These are phyloP conservation scores for Clinocottus analis DNA, from an alignment of 2,113 vertebrate genomes.

Conservation along the genomic window DNA sequence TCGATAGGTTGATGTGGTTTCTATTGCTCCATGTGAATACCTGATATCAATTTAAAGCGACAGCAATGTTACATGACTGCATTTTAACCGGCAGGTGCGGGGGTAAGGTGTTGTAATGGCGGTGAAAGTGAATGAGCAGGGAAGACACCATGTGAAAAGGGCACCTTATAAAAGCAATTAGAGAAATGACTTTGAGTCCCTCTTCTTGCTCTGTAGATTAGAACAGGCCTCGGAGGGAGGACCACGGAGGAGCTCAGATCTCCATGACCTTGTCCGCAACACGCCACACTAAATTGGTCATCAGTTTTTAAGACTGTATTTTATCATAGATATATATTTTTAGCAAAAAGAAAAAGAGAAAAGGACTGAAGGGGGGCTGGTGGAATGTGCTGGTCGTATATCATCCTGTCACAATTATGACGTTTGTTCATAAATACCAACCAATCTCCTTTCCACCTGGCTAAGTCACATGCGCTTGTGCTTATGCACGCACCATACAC, in stretches of 20 bases:
- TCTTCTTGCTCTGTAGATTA: slow-evolving; percentile 77
- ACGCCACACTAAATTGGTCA: slow-evolving; percentile 84
- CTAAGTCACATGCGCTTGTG: slow-evolving; percentile 71
- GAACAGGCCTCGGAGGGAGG: slow-evolving; percentile 76
- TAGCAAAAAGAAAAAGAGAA: slow-evolving; percentile 73
- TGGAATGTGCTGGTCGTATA: slow-evolving; percentile 79
- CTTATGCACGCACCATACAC: slow-evolving; percentile 51
- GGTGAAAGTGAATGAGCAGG: slow-evolving; percentile 73
- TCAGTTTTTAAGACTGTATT: slow-evolving; percentile 80
- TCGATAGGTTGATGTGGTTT: neutral
- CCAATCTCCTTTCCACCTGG: slow-evolving; percentile 86
- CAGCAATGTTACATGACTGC: slow-evolving; percentile 1
- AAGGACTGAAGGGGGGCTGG: slow-evolving; percentile 56
- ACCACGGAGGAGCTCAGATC: slow-evolving; percentile 66
- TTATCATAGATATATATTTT: slow-evolving; percentile 83
- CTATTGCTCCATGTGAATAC: neutral
- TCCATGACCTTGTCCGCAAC: slow-evolving; percentile 79
- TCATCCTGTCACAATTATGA: slow-evolving; percentile 91
- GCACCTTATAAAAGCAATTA: slow-evolving; percentile 85
- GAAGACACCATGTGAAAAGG: slow-evolving; percentile 81
- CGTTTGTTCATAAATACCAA: slow-evolving; percentile 89
- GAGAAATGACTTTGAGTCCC: slow-evolving; percentile 81
- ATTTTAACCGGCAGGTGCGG: slow-evolving; percentile 63
- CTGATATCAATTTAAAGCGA: slow-evolving; percentile 39
- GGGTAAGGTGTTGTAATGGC: slow-evolving; percentile 60